phyloP scores from a whole-genome alignment of 2,888 invertebrate genomes.

The Caenorhabditis sp. region DNA sequence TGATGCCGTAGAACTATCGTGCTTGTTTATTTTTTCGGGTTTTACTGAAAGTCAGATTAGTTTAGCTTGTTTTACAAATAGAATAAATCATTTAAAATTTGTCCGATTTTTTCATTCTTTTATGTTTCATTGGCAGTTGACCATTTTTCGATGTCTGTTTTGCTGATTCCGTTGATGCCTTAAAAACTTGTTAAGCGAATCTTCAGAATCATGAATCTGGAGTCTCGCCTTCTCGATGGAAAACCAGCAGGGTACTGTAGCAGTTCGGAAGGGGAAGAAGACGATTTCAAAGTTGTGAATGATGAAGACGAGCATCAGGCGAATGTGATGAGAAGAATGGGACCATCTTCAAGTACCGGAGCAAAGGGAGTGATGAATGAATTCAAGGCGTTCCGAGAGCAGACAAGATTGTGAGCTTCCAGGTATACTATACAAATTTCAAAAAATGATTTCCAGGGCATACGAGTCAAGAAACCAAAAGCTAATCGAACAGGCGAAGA shows the following conservation, averaged over 20 bases:
- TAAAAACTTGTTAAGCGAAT: too few species aligned
- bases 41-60: slow-evolving; percentile 26
- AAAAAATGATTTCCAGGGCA: slow-evolving; percentile 32
- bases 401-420: slow-evolving; percentile 57
- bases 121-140: not conserved
- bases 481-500: slow-evolving; percentile 63
- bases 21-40: slow-evolving; percentile 47
- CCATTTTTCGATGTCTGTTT: not conserved
- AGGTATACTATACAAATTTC: not conserved
- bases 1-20: slow-evolving; percentile 10
- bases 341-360: slow-evolving; percentile 68
- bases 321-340: slow-evolving; percentile 69
- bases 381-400: slow-evolving; percentile 65
- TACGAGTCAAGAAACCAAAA: slow-evolving; percentile 53
- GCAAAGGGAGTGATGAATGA: slow-evolving; percentile 75
- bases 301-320: slow-evolving; percentile 74
- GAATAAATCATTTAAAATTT: not conserved
- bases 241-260: slow-evolving; percentile 81
- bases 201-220: slow-evolving; percentile 68
- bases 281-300: slow-evolving; percentile 71
- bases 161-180: not conserved
- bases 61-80: not conserved
- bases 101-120: too few species aligned
- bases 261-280: slow-evolving; percentile 81
- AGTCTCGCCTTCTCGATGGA: slow-evolving; percentile 80